phyloP scores from a whole-genome alignment of 2,888 invertebrate species.

The Spisula solida region DNA sequence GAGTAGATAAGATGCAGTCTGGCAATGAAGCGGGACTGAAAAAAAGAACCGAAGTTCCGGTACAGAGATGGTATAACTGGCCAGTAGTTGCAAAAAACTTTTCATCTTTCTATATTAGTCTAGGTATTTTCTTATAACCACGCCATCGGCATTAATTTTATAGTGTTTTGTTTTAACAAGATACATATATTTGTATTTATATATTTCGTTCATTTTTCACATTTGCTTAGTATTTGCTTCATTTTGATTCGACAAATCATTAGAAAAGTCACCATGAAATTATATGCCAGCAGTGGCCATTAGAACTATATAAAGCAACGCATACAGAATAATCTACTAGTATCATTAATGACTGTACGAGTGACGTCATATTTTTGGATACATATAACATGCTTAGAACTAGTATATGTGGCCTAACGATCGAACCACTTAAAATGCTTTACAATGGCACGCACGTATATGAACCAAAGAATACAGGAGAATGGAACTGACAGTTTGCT shows the following conservation, averaged over 20 bases:
- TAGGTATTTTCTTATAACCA: conserved; percentile 15
- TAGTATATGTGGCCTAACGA: too few species aligned
- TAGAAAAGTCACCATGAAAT: neutral
- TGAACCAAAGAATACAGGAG: too few species aligned
- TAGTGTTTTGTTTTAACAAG: neutral
- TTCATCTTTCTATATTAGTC: conserved; percentile 8
- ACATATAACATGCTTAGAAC: too few species aligned
- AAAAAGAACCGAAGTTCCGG: neutral
- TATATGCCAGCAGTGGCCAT: too few species aligned
- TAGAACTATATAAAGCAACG: too few species aligned
- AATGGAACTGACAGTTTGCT: too few species aligned
- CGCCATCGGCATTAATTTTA: neutral
- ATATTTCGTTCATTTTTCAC: neutral
- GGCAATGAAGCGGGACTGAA: neutral
- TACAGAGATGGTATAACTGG: neutral
- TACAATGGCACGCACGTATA: too few species aligned
- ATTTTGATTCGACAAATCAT: neutral
- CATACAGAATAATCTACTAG: too few species aligned
- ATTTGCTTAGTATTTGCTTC: neutral
- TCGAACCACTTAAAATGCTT: too few species aligned
- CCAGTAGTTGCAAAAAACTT: conserved; percentile 13
- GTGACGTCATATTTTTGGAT: too few species aligned
- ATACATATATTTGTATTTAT: neutral
- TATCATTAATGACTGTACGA: too few species aligned
- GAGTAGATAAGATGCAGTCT: neutral